phyloP scores from a whole-genome alignment of 2,113 vertebrate species.

The Pterocles gutturalis region DNA sequence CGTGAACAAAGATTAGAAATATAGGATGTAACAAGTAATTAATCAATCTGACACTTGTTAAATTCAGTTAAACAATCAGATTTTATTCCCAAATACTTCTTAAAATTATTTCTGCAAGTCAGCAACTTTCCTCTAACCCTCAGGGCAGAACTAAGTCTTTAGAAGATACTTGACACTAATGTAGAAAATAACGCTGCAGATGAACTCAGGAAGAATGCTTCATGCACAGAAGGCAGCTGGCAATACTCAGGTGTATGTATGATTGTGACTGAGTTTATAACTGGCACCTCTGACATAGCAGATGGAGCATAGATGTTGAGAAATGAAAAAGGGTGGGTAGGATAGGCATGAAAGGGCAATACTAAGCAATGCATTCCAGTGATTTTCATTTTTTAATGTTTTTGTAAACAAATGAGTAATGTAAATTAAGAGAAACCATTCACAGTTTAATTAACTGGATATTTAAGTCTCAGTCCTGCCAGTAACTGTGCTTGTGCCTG shows the following conservation, averaged over 20 bases:
- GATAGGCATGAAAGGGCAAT: not conserved
- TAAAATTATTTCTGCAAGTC: not conserved
- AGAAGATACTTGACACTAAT: not conserved
- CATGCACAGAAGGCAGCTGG: not conserved
- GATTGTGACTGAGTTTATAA: not conserved
- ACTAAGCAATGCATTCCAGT: not conserved
- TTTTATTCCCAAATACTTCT: not conserved
- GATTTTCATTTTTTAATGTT: not conserved
- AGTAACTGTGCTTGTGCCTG: not conserved
- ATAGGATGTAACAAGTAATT: not conserved
- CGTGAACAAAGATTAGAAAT: not conserved
- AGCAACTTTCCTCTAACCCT: not conserved
- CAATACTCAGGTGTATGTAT: not conserved
- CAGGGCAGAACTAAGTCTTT: not conserved
- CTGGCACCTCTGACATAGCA: not conserved
- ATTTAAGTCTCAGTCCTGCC: not conserved
- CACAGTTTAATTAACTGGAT: not conserved
- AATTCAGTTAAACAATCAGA: not conserved
- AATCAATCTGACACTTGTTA: not conserved
- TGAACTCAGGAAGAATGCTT: not conserved
- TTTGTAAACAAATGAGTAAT: not conserved
- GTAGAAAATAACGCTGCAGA: not conserved
- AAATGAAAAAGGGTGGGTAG: not conserved
- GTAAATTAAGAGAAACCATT: not conserved
- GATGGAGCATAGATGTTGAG: not conserved